phyloP scores from a whole-genome alignment of 1,140 invertebrate species.

The Hypsibius dujardini region DNA sequence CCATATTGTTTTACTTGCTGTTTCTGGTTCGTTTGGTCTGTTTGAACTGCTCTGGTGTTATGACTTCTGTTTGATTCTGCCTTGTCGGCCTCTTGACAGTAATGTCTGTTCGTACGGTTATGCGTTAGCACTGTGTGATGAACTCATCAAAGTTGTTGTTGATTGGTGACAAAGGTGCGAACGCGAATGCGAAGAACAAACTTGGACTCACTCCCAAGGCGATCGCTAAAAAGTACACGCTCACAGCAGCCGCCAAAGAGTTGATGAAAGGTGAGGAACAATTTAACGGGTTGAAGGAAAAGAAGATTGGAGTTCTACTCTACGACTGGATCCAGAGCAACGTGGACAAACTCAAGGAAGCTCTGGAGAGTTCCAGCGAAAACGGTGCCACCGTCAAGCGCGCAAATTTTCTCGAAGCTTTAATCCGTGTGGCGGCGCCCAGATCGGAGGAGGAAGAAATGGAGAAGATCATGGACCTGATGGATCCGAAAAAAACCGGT shows the following conservation, averaged over 20 bases:
- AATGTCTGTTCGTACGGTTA: too few relatives aligned
- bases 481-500: conserved; percentile 6
- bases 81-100: too few relatives aligned
- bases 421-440: neutral
- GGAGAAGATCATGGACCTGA: neutral
- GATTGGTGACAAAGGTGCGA: neutral
- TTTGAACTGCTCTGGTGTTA: too few relatives aligned
- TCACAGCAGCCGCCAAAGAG: conserved; percentile 6
- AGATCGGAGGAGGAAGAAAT: neutral
- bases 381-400: neutral
- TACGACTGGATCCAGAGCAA: conserved; percentile 9
- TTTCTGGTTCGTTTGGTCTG: too few relatives aligned
- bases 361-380: neutral
- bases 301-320: neutral
- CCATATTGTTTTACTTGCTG: too few relatives aligned
- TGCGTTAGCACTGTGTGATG: too few relatives aligned
- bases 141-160: too few relatives aligned
- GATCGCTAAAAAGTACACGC: neutral
- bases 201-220: neutral
- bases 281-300: neutral
- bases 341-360: neutral
- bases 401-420: neutral
- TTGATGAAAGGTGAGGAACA: conserved; percentile 4
- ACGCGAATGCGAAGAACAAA: conserved; percentile 1
- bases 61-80: too few relatives aligned